Conservation (phyloP, 2,797 vertebrate species). For the Phalanger gymnotis region DNA sequence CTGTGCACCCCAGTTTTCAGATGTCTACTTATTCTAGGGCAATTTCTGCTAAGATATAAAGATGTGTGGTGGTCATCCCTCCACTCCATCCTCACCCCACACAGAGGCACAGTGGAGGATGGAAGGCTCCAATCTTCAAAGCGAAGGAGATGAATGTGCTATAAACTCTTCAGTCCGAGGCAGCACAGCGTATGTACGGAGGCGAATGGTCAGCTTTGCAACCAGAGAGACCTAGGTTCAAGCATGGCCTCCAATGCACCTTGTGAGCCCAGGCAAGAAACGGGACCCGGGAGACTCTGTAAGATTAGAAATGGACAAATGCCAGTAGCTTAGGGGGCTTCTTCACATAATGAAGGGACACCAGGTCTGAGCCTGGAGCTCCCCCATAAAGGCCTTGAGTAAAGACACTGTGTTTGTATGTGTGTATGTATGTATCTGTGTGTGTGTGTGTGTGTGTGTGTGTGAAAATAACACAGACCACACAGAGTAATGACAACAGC, state of each 20-base stretch:
- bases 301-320: not conserved
- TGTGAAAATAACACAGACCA: not conserved
- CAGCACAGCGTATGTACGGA: not conserved
- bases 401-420: not conserved
- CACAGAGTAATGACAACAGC: accelerated
- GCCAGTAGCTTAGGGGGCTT: not conserved
- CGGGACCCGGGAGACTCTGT: not conserved
- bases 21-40: not conserved
- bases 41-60: not conserved
- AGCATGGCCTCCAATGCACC: not conserved
- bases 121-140: not conserved
- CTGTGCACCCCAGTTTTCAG: not conserved
- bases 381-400: not conserved
- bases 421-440: too few species aligned
- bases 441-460: not conserved
- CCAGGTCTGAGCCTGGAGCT: not conserved
- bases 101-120: not conserved
- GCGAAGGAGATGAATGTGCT: not conserved
- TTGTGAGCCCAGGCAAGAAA: not conserved
- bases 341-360: not conserved
- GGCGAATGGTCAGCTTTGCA: not conserved
- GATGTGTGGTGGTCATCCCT: not conserved
- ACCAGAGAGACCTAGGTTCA: not conserved
- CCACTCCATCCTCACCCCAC: not conserved
- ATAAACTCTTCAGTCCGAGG: not conserved